A percentile compares a stretch with the other conserved stretches of the same genome.
phyloP scores from a whole-genome alignment of 1,140 invertebrate genomes.

The Plectrocnemia conspersa region DNA sequence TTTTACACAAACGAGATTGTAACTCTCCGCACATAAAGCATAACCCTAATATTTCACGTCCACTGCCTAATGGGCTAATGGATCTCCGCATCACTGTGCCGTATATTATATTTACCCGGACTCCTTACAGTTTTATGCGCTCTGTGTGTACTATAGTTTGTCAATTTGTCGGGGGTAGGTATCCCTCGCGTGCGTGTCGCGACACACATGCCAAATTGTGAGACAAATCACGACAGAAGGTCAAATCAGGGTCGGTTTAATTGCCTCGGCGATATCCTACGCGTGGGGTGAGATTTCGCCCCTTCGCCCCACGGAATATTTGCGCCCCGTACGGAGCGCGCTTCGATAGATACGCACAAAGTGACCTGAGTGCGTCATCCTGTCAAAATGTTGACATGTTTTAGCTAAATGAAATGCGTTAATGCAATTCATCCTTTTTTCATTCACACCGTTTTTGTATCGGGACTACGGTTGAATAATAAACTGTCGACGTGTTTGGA shows the following conservation, averaged over 20 bases:
- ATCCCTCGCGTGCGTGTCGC: slow-evolving; percentile 10
- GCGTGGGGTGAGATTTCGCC: neutral
- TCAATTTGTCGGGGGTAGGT: no score
- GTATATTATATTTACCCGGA: no score
- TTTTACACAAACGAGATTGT: no score
- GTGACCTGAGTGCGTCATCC: slow-evolving; percentile 21
- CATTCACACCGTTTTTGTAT: neutral
- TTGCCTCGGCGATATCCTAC: slow-evolving; percentile 6
- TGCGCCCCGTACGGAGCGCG: slow-evolving; percentile 1
- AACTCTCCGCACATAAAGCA: no score
- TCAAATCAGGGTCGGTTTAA: slow-evolving; percentile 36
- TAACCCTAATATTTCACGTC: no score
- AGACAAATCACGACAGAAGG: slow-evolving; percentile 37
- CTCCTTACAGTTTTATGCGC: no score
- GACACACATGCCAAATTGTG: slow-evolving; percentile 24
- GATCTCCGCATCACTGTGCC: no score
- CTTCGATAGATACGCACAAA: slow-evolving; percentile 28
- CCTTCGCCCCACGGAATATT: neutral
- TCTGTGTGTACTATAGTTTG: no score
- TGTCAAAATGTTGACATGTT: slow-evolving; percentile 34
- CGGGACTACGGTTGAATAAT: neutral
- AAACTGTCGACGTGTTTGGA: neutral
- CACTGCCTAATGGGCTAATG: no score
- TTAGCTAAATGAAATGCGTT: slow-evolving; percentile 24
- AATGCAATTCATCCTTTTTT: neutral